Conservation (phyloP, 2,888 invertebrate genomes). For the Pantelozetes paolii region DNA sequence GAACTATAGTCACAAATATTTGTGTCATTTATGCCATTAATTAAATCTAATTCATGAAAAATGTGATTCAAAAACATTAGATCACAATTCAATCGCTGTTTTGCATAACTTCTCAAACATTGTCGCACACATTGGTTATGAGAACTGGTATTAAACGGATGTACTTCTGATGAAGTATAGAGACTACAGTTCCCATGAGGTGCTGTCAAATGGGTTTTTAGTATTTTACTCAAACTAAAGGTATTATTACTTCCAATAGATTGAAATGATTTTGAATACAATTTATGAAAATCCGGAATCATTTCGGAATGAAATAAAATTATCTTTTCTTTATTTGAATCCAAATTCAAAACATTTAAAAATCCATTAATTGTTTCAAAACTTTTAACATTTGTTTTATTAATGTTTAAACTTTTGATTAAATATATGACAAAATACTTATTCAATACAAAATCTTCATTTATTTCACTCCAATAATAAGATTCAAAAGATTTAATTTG, state of each 20-base stretch:
- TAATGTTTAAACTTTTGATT: too few species aligned
- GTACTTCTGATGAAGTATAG: background rate
- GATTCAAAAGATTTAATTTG: too few species aligned
- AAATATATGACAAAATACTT: too few species aligned
- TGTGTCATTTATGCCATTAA: background rate
- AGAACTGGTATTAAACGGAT: background rate
- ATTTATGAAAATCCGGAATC: background rate
- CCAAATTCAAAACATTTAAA: background rate
- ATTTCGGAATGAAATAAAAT: background rate
- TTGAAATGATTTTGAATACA: background rate
- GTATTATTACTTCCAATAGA: background rate
- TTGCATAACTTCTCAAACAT: background rate
- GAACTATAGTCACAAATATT: background rate
- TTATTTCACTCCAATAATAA: too few species aligned
- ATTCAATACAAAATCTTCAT: too few species aligned
- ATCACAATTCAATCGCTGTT: background rate
- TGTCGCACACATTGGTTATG: background rate
- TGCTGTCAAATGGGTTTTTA: background rate
- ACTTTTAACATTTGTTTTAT: background rate
- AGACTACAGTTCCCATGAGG: background rate
- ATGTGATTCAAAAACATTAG: background rate
- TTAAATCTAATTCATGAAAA: background rate
- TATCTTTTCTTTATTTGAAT: background rate
- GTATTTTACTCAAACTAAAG: background rate
- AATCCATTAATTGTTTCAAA: background rate